These are phyloP conservation scores for Eupithecia pulchellata DNA, from an alignment of 2,888 invertebrate genomes.

Conservation along the genomic window DNA sequence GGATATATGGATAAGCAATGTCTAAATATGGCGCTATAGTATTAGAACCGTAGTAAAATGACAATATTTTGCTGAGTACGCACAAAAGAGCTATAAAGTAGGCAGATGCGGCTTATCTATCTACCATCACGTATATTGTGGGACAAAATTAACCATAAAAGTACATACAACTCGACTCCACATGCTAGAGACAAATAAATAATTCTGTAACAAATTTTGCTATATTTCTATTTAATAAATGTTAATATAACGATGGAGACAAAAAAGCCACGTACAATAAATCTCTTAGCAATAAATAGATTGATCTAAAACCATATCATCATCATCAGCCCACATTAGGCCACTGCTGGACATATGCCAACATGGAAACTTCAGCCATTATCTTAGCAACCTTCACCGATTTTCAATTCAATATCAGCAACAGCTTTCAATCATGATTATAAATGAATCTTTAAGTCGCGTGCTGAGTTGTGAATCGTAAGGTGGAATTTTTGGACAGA, in stretches of 20 bases:
- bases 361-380: too few species aligned
- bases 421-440: too few species aligned
- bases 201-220: too few species aligned
- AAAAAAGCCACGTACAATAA: not conserved
- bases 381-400: too few species aligned
- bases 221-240: not conserved
- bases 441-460: too few species aligned
- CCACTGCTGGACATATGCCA: too few species aligned
- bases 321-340: too few species aligned
- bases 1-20: not conserved
- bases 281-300: not conserved
- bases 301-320: too few species aligned
- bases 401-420: too few species aligned
- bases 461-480: too few species aligned
- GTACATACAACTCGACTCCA: constrained; percentile 16
- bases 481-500: too few species aligned
- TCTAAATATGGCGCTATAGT: constrained; percentile 1
- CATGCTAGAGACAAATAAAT: not conserved
- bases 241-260: not conserved
- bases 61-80: constrained; percentile 43
- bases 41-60: constrained; percentile 29
- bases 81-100: constrained; percentile 44
- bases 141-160: constrained; percentile 38
- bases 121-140: constrained; percentile 47
- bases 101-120: constrained; percentile 45